A percentile compares a stretch with the other conserved stretches of the same genome.
phyloP scores from a whole-genome alignment of 2,888 invertebrate species.

The Eupithecia centaureata region DNA sequence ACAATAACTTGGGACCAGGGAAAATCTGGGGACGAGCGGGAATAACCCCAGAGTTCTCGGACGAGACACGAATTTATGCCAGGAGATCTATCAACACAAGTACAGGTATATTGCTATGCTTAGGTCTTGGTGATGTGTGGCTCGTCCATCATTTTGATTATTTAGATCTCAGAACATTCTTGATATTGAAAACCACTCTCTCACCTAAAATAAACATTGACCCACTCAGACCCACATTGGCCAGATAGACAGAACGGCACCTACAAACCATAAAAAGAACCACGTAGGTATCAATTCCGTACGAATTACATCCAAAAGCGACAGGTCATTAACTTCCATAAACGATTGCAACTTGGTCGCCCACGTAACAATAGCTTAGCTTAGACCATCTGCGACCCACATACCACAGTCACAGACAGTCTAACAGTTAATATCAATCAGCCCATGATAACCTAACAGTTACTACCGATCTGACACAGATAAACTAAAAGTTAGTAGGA shows the following conservation, averaged over 20 bases:
- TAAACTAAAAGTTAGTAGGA: constrained; percentile 1
- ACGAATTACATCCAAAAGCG: constrained; percentile 44
- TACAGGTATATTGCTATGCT: no score
- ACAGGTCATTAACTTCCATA: constrained; percentile 43
- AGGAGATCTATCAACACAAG: no score
- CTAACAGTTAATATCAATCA: constrained; percentile 13
- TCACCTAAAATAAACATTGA: constrained; percentile 4
- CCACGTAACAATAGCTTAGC: constrained; percentile 50
- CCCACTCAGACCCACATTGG: constrained; percentile 3
- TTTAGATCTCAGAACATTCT: not conserved
- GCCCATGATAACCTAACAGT: constrained; percentile 11
- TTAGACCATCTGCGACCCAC: constrained; percentile 72
- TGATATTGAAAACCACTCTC: not conserved
- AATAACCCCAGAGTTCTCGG: no score
- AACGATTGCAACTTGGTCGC: constrained; percentile 42
- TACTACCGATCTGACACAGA: constrained; percentile 16
- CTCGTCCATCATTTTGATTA: no score
- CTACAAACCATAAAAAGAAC: constrained; percentile 6
- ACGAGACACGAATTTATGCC: no score
- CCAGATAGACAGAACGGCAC: constrained; percentile 16
- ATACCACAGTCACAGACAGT: constrained; percentile 46
- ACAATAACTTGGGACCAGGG: no score
- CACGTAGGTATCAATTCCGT: constrained; percentile 34
- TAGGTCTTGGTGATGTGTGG: no score
- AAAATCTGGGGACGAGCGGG: no score